Conservation (phyloP, 2,113 vertebrate genomes). For the Melanerpes formicivorus region DNA sequence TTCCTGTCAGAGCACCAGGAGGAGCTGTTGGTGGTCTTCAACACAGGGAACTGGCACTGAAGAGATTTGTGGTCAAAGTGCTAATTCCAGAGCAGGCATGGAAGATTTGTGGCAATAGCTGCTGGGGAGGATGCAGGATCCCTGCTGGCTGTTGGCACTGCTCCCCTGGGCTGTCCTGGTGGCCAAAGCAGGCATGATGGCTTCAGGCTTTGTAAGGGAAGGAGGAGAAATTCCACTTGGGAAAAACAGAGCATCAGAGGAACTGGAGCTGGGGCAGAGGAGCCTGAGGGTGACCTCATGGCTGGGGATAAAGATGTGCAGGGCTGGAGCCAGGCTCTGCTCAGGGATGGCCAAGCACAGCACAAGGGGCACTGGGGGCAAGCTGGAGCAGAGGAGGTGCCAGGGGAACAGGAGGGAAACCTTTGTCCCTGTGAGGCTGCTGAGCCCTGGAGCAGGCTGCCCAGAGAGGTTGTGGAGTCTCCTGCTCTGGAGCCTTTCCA, state of each 20-base stretch:
- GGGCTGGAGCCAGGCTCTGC: no score
- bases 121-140: neutral
- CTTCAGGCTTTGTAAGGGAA: neutral
- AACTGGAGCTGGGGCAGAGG: neutral
- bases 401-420: no score
- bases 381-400: no score
- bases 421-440: no score
- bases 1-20: neutral
- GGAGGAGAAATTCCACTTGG: neutral
- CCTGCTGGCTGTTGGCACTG: fast-evolving
- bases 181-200: neutral
- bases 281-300: no score
- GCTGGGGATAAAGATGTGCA: no score
- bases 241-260: neutral
- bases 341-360: no score
- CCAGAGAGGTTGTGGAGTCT: no score
- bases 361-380: no score
- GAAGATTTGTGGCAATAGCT: neutral
- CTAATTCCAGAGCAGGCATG: neutral
- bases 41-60: neutral
- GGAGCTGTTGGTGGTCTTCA: neutral
- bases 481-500: no score
- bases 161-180: neutral
- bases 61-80: neutral
- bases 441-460: no score